Evolutionary conservation across 2,888 invertebrate species (phyloP).

Genomic region (Cryptocheilus praepositus): DNA sequence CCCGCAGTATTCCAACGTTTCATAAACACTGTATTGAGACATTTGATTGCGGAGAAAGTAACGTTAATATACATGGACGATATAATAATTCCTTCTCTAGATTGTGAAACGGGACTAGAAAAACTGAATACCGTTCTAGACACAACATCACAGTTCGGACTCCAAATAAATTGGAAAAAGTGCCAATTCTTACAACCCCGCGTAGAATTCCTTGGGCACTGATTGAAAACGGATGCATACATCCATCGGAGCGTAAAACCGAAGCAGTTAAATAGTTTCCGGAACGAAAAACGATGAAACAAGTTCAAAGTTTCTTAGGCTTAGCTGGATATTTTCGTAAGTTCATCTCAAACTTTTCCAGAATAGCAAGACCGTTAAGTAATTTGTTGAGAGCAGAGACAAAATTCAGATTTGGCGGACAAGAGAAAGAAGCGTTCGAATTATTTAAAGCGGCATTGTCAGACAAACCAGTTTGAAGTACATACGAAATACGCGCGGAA

Average conservation of each 20-base stretch:
- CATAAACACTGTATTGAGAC: background rate
- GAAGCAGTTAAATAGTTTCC: too few species aligned
- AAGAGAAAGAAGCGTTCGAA: background rate
- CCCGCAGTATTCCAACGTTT: too few species aligned
- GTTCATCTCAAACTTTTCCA: too few species aligned
- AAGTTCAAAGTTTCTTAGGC: too few species aligned
- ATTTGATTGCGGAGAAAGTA: background rate
- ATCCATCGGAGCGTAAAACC: background rate
- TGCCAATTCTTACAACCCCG: background rate
- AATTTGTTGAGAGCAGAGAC: too few species aligned
- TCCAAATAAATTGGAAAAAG: conserved; percentile 2
- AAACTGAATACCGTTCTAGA: background rate
- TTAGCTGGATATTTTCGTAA: background rate
- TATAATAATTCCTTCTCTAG: too few species aligned
- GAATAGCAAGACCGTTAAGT: too few species aligned
- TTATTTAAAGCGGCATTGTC: background rate
- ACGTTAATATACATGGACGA: too few species aligned
- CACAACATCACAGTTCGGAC: background rate
- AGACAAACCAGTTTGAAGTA: background rate
- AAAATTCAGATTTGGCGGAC: background rate
- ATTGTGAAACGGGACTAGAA: too few species aligned
- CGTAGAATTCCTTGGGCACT: conserved; percentile 3
- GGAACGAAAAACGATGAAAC: too few species aligned
- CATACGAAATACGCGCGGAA: too few species aligned
- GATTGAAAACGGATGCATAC: background rate